Evolutionary conservation across 2,888 invertebrate species (phyloP).

Genomic region (Cataglyphis altisquamis): DNA sequence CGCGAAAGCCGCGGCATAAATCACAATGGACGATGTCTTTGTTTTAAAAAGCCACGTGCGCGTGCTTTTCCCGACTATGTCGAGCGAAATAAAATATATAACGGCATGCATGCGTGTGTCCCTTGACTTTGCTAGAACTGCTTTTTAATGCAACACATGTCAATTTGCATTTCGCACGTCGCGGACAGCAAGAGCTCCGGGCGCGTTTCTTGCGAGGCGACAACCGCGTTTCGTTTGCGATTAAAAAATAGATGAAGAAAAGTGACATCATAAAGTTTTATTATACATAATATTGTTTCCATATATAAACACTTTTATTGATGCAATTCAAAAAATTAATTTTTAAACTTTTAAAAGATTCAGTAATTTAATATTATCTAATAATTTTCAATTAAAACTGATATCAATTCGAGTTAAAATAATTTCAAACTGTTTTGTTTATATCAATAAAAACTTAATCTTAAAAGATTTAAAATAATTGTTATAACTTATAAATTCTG

Average conservation of each 20-base stretch:
- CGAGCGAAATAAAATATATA: slow-evolving; percentile 55
- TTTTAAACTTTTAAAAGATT: background rate
- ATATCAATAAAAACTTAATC: background rate
- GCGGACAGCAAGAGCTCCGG: slow-evolving; percentile 11
- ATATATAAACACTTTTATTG: background rate
- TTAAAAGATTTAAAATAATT: background rate
- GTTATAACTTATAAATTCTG: background rate
- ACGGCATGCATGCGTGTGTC: background rate
- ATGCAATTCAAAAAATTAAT: background rate
- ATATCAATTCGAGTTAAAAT: background rate
- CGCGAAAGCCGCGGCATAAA: slow-evolving; percentile 46
- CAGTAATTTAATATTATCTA: background rate
- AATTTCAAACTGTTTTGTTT: background rate
- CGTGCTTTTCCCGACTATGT: slow-evolving; percentile 8
- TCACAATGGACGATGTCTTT: slow-evolving; percentile 53
- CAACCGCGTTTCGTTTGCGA: slow-evolving; percentile 23
- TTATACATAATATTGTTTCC: background rate
- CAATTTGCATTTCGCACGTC: slow-evolving; percentile 50
- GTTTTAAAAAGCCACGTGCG: slow-evolving; percentile 49
- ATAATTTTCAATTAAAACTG: background rate
- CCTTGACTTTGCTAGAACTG: background rate
- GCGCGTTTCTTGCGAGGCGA: slow-evolving; percentile 25
- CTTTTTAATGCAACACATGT: slow-evolving; percentile 43
- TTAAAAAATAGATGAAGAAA: slow-evolving; percentile 33
- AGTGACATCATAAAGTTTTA: background rate